phyloP scores from a whole-genome alignment of 1,140 invertebrate species.

The Calliphora vicina region DNA sequence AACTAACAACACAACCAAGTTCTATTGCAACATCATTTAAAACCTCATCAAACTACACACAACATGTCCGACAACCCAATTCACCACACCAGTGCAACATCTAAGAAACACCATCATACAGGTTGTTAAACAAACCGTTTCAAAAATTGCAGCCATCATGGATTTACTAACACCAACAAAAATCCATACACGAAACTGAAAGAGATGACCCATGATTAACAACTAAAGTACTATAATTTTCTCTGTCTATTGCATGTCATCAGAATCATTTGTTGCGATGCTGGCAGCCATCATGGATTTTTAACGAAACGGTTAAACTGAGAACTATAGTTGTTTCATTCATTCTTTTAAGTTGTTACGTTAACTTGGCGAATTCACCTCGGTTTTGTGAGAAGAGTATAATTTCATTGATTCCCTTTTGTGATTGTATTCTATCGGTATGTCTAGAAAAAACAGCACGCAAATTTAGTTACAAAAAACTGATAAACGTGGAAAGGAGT shows the following conservation, averaged over 20 bases:
- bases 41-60: neutral
- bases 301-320: conserved; percentile 33
- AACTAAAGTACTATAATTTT: neutral
- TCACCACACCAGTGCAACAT: neutral
- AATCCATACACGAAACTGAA: conserved; percentile 36
- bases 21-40: neutral
- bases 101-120: neutral
- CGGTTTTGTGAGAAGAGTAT: neutral
- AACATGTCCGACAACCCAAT: neutral
- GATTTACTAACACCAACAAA: conserved; percentile 33
- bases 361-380: neutral
- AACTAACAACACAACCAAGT: neutral
- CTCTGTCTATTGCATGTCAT: neutral
- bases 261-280: neutral
- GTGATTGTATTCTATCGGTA: neutral
- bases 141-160: conserved; percentile 39
- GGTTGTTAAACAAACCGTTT: conserved; percentile 35
- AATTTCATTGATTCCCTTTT: neutral
- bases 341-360: neutral
- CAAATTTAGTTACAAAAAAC: conserved; percentile 10
- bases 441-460: neutral
- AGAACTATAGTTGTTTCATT: neutral
- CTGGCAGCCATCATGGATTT: conserved; percentile 37
- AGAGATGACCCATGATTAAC: neutral
- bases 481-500: neutral